Base-by-base conservation (phyloP, 1,140 invertebrate species). In the Patella vulgata region DNA sequence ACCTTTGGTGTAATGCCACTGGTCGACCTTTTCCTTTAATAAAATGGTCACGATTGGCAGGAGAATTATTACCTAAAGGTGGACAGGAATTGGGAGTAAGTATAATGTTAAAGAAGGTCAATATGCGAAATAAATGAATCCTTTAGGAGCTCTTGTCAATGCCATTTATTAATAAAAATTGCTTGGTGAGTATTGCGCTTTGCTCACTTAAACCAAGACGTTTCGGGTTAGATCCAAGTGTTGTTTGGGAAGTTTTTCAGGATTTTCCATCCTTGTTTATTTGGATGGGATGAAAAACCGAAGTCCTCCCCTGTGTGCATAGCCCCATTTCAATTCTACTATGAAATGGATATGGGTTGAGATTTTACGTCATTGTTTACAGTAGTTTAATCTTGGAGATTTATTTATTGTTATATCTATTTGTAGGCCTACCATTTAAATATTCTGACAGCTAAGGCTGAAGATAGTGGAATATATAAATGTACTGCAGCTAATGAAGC, bases 21-120 rank as follows among this genome's bases (percentile, higher is more conserved):
- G 77, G 77, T 1, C 52, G 67, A n/a, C 74, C 77, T n/a, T 50
- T 40, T 11, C 77, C 77, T 8, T 25, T 62, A 5, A 54, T 75
- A 11, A 73, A 64, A 44, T 79, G 77, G 77, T 59, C 63, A 27
- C 63, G 70, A 28, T 47, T 77, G 52, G 77, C 74, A 23, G 71
- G 71, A 40, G 74, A 71, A 27, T 61, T 73, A 0, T 44, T 79
- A 28, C 74, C 77, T 11, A 61, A 43, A 56, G 74, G 77, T 8
- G 77, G 77, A 9, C 57, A 62, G 21, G 73, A 68, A 47, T 53
- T 66, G 31, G 56, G 60, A 54, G 75, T 70, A 57, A 63, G 60
- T 23, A 23, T n/a, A 5, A 14, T n/a, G n/a, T n/a, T n/a, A n/a
- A n/a, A n/a, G n/a, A n/a, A n/a, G n/a, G n/a, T n/a, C n/a, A n/a